phyloP scores from a whole-genome alignment of 2,113 vertebrate species.

The Crocuta crocuta region DNA sequence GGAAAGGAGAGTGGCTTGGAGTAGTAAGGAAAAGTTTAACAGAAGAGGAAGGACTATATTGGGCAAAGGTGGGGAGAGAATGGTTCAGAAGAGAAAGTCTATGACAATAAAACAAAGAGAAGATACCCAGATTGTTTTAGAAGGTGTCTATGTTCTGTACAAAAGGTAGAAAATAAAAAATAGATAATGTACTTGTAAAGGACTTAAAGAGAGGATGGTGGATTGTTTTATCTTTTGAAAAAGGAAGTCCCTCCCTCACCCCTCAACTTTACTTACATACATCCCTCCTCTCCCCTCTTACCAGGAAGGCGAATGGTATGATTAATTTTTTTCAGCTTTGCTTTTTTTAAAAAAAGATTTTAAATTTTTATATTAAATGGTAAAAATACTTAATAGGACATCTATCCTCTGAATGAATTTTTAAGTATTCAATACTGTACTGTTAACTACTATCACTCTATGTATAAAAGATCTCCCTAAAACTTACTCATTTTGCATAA shows the following conservation, averaged over 20 bases:
- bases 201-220: rapidly evolving
- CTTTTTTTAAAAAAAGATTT: neutral
- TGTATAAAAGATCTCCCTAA: neutral
- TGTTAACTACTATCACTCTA: neutral
- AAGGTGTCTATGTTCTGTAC: neutral
- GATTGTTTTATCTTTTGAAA: neutral
- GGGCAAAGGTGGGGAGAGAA: rapidly evolving
- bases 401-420: neutral
- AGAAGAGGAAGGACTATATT: neutral
- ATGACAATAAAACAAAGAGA: neutral
- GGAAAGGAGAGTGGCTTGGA: neutral
- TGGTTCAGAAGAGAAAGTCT: neutral
- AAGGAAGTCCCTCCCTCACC: neutral
- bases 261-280: neutral
- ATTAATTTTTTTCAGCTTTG: neutral
- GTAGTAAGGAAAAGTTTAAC: neutral
- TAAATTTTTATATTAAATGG: neutral
- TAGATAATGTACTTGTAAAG: neutral
- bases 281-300: too few species aligned
- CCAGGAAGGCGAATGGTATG: neutral
- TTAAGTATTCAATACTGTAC: neutral
- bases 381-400: neutral
- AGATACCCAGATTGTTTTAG: neutral
- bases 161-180: neutral
- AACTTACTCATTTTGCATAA: neutral